Percentiles rank a stretch among this genome's conserved stretches.
Conservation (phyloP, 2,113 vertebrate species). For the Alethe diademata region DNA sequence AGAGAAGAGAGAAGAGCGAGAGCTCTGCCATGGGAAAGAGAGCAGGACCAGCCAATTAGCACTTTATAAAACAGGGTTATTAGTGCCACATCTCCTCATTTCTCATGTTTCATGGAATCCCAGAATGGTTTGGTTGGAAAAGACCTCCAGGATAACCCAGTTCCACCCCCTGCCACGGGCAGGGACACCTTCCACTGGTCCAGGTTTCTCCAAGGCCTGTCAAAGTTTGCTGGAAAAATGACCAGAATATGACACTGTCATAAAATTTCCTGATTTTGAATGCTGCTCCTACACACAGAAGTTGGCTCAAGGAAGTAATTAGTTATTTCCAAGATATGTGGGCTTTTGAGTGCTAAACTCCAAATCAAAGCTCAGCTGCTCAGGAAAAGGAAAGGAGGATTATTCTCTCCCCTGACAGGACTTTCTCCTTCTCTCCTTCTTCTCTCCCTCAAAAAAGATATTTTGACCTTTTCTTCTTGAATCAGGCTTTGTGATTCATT, state of each 20-base stretch:
- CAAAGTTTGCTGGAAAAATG: not conserved
- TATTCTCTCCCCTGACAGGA: not conserved
- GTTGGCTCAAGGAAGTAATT: not conserved
- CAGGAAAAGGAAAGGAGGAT: not conserved
- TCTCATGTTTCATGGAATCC: not conserved
- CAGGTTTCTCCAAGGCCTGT: not conserved
- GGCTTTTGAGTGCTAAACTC: not conserved
- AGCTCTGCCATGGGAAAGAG: not conserved
- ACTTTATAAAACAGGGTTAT: fast-evolving
- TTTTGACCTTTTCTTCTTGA: not conserved
- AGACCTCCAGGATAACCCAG: not conserved
- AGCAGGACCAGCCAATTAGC: not conserved
- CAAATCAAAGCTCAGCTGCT: not conserved
- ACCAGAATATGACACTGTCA: fast-evolving
- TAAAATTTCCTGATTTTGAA: not conserved
- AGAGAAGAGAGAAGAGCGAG: not conserved
- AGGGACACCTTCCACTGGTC: not conserved
- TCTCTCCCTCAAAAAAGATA: not conserved
- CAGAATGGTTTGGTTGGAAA: not conserved
- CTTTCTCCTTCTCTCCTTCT: not conserved
- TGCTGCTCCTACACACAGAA: not conserved
- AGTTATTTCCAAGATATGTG: not conserved
- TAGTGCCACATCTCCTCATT: fast-evolving
- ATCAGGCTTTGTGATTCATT: not conserved
- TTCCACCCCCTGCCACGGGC: fast-evolving